Evolutionary conservation across 2,797 vertebrate genomes (phyloP).

Genomic region (Heliangelus exortis): DNA sequence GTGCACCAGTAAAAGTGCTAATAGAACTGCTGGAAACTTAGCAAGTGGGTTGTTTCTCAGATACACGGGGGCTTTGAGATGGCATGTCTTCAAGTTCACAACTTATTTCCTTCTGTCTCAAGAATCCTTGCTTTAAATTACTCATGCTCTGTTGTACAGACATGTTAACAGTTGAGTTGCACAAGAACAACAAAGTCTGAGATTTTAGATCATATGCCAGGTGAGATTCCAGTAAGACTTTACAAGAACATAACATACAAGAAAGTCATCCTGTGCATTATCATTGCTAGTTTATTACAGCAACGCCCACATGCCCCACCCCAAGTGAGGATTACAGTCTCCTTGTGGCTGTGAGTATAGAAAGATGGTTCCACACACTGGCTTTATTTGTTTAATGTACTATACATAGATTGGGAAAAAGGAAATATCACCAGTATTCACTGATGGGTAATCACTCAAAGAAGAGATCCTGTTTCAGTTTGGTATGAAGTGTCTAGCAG

Average conservation of each 20-base stretch:
- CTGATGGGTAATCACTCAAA: not conserved
- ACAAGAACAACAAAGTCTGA: slow-evolving; percentile 53
- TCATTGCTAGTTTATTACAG: not conserved
- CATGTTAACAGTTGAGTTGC: slow-evolving; percentile 42
- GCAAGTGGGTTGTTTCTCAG: not conserved
- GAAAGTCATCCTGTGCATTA: slow-evolving; percentile 20
- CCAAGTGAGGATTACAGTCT: not conserved
- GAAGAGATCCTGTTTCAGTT: not conserved
- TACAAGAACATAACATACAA: not conserved
- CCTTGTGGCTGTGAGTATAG: not conserved
- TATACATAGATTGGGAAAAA: not conserved
- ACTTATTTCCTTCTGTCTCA: slow-evolving; percentile 7
- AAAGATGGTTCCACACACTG: rapidly evolving
- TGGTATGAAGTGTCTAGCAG: not conserved
- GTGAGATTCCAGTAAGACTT: slow-evolving; percentile 44
- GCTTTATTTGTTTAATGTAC: not conserved
- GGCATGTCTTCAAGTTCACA: not conserved
- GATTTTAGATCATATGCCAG: slow-evolving; percentile 53
- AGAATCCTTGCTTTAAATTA: slow-evolving; percentile 46
- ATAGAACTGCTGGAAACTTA: not conserved
- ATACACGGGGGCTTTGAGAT: not conserved
- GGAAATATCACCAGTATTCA: not conserved
- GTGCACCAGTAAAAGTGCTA: not conserved
- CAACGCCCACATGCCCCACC: not conserved
- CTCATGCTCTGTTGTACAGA: slow-evolving; percentile 48